Evolutionary conservation across 2,888 invertebrate species (phyloP), one percentile per base, ranked within the genome.

Genomic region (Bursaphelenchus okinawaensis): DNA sequence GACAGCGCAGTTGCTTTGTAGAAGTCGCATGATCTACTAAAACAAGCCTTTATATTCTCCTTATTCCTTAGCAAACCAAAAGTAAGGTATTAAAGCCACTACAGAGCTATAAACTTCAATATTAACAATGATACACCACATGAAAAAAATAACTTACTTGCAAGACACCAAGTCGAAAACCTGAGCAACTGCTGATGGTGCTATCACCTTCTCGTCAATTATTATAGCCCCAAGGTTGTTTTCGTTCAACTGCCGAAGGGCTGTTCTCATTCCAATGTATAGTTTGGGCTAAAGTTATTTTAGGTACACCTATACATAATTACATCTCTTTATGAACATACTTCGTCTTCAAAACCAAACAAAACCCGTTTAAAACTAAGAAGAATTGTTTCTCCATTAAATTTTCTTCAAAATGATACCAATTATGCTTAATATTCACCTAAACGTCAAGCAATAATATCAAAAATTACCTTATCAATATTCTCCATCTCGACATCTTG

Each of bases 151-250:
- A 29, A 59, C 60, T 1, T 28, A 59, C 60, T 31, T 23, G 19
- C n/a, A 40, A 4, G 51, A 50, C 19, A 59, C n/a, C 29, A 59
- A 29, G 19, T 20, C 9, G 28, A 59, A 59, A 2, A 59, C 50
- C n/a, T 59, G 60, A 19, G 23, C 60, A 16, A 27, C 60, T 19
- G 52, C 60, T 23, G 60, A 59, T 4, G 60, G 60, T 24, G 19
- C 23, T 12, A 6, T n/a, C 9, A 59, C 24, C 4, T 16, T n/a
- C 4, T 26, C 24, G 52, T 59, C 60, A 6, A 59, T 19, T 8
- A 59, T 24, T 16, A 59, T 16, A 4, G 60, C 60, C 9, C 60
- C 60, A 12, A 59, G 22, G 19, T 59, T 24, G 6, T 52, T 24
- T 12, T 26, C 16, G 20, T 59, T 59, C 22, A 59, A 51, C 9